Base-by-base conservation (phyloP, 2,888 invertebrate genomes). In the Dynastes maya region DNA sequence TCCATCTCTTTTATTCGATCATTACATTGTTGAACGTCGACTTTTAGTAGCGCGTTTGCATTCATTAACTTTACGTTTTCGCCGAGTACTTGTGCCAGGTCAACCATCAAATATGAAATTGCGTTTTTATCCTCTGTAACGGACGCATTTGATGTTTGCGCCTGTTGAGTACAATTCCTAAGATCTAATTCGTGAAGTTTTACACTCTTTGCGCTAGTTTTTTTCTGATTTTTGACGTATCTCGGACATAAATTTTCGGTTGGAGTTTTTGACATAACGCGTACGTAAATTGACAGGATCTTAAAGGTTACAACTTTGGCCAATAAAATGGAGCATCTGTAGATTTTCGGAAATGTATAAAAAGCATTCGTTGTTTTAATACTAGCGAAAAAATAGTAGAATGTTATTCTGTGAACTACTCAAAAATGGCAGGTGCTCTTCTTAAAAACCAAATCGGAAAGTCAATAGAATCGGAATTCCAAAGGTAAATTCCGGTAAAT, bases 41-140 rank as follows among this genome's bases (percentile, higher is more conserved):
- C 13, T 22, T 72, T 67, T 29, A 79, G 37, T 13, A 68, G 27
- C 27, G 58, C 45, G 27, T 79, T 79, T 29, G 72, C 71, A 37
- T 77, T 77, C 8, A 65, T 51, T 49, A 79, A n/a, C 32, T 68
- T 79, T 22, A 75, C 72, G 29, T 79, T 79, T 58, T 79, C 77
- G n/a, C 45, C 37, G 2, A 67, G 40, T 1, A 67, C 58, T 22
- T 77, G 65, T 13, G 77, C 77, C 32, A 79, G 40, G 49, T 77
- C 77, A 2, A 72, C 27, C 77, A 72, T 53, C 58, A 79, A 61
- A 40, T 58, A 74, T 51, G 76, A 61, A 58, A 79, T 74, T n/a
- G 67, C 45, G 32, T 76, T 68, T 49, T 67, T 58, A 37, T 77
- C 68, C 9, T 45, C 45, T 11, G 45, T 45, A 11, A 11, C 45